A percentile compares a stretch with the other conserved stretches of the same genome.
These are phyloP conservation scores for Stenodema calcarata DNA, from an alignment of 2,888 invertebrate genomes.

Conservation along the genomic window DNA sequence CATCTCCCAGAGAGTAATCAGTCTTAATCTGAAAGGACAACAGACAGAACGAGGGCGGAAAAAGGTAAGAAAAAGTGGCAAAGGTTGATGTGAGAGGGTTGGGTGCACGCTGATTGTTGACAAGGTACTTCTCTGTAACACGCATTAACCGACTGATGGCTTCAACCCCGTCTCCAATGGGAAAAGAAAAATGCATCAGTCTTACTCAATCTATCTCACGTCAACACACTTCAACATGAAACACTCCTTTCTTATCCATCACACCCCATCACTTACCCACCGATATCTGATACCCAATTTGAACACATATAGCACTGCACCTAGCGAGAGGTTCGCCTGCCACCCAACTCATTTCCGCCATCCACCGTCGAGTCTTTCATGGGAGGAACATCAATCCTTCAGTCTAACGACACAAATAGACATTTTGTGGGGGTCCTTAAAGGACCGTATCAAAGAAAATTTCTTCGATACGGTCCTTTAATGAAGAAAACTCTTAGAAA, in stretches of 20 bases:
- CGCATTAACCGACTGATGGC: slow-evolving; percentile 39
- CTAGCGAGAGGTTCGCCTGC: background rate
- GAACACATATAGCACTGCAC: background rate
- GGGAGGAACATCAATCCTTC: slow-evolving; percentile 2
- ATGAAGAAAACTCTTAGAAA: no score
- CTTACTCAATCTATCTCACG: slow-evolving; percentile 47
- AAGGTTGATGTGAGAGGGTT: background rate
- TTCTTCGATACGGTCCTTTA: no score
- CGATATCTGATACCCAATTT: slow-evolving; percentile 35
- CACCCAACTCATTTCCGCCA: background rate
- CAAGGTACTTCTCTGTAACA: slow-evolving; percentile 43
- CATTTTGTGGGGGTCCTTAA: background rate
- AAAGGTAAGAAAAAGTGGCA: background rate
- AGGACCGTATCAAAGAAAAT: background rate
- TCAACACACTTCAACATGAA: slow-evolving; percentile 41
- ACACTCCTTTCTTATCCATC: slow-evolving; percentile 40
- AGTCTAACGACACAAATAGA: background rate
- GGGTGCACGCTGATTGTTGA: slow-evolving; percentile 32
- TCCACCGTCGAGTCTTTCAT: background rate
- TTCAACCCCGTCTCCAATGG: slow-evolving; percentile 23
- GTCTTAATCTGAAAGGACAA: slow-evolving; percentile 42
- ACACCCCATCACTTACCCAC: slow-evolving; percentile 35
- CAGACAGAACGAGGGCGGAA: background rate
- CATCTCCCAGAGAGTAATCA: slow-evolving; percentile 36
- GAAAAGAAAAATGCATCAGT: slow-evolving; percentile 32